These are phyloP conservation scores for Ormia ochracea DNA, from an alignment of 2,888 invertebrate species.

Conservation along the genomic window DNA sequence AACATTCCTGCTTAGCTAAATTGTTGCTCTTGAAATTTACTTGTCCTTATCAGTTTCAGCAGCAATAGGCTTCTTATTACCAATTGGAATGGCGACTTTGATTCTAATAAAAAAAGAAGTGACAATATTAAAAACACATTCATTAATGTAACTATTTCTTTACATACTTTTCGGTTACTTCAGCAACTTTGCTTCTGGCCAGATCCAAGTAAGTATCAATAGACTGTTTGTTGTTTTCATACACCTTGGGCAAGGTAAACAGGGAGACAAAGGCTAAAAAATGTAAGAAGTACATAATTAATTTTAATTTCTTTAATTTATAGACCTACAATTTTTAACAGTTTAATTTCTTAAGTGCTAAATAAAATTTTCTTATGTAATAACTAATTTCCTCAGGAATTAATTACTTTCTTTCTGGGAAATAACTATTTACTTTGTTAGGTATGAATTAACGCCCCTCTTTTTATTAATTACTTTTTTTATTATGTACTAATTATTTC, in stretches of 20 bases:
- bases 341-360: too few species aligned
- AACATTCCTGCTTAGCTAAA: conserved; percentile 58
- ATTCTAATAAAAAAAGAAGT: conserved; percentile 79
- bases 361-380: too few species aligned
- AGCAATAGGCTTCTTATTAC: conserved; percentile 86
- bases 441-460: too few species aligned
- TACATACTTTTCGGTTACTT: conserved; percentile 91
- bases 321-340: too few species aligned
- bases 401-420: too few species aligned
- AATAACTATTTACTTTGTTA: too few species aligned
- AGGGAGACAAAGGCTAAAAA: conserved; percentile 90
- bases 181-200: conserved; percentile 90
- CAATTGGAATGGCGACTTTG: conserved; percentile 91
- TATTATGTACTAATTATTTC: too few species aligned
- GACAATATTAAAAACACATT: background rate
- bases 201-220: conserved; percentile 94
- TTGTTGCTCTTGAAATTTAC: conserved; percentile 77
- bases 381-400: too few species aligned
- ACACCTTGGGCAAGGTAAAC: conserved; percentile 97
- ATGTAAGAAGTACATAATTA: background rate
- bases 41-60: conserved; percentile 86
- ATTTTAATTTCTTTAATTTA: too few species aligned
- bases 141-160: background rate
- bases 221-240: conserved; percentile 95
- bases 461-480: too few species aligned